These are phyloP conservation scores for Hylaeus anthracinus DNA, from an alignment of 1,140 invertebrate species.

Conservation along the genomic window DNA sequence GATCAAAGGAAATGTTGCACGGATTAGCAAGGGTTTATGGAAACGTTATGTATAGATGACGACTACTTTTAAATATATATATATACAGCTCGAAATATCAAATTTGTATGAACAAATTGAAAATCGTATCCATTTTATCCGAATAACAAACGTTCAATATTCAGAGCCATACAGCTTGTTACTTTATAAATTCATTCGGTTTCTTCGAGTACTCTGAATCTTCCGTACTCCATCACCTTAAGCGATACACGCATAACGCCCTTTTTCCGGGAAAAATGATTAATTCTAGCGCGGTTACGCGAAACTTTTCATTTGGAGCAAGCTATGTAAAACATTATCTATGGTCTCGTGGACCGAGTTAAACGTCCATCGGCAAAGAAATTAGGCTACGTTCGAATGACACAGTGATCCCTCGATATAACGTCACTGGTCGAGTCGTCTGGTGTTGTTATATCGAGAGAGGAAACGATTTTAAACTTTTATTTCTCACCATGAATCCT, in stretches of 20 bases:
- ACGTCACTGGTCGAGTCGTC: too few species aligned
- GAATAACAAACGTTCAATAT: constrained; percentile 1
- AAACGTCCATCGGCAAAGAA: background rate
- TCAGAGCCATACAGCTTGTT: background rate
- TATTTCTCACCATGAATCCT: too few species aligned
- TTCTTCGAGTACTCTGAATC: background rate
- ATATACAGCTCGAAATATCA: background rate
- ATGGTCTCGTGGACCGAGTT: background rate
- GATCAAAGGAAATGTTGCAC: background rate
- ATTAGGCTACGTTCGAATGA: background rate
- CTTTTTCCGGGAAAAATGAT: constrained; percentile 7
- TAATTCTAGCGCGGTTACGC: background rate
- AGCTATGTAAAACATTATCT: constrained; percentile 6
- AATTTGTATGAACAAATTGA: background rate
- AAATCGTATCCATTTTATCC: constrained; percentile 15
- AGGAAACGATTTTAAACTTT: too few species aligned
- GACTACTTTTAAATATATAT: background rate
- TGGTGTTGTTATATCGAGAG: too few species aligned
- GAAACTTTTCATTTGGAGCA: background rate
- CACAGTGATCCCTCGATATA: background rate
- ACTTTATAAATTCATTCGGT: background rate
- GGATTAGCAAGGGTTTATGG: background rate
- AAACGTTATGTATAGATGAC: background rate
- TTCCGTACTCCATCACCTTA: background rate
- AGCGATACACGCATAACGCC: background rate